These are phyloP conservation scores for Lasius fuliginosus DNA, from an alignment of 2,888 invertebrate genomes.

Conservation along the genomic window DNA sequence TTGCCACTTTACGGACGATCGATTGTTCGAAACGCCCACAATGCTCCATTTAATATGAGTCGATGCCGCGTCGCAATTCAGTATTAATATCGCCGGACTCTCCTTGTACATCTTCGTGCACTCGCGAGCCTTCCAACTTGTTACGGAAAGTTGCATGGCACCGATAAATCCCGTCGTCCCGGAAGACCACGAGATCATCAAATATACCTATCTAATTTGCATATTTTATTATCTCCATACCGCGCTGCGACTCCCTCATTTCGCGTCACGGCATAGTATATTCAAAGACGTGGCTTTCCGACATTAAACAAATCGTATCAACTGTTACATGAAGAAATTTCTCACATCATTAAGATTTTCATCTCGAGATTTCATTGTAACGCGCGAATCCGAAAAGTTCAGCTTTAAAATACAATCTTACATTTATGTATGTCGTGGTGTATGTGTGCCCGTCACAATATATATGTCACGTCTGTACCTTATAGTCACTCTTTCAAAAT, in stretches of 20 bases:
- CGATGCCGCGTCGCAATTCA: slow-evolving; percentile 53
- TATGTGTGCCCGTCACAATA: not conserved
- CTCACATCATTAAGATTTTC: not conserved
- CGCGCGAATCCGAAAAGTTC: not conserved
- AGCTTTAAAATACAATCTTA: not conserved
- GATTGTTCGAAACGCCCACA: slow-evolving; percentile 78
- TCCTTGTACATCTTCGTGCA: slow-evolving; percentile 20
- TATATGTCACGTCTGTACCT: not conserved
- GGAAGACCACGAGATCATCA: slow-evolving; percentile 37
- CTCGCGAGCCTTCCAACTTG: slow-evolving; percentile 9
- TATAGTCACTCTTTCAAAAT: slow-evolving; percentile 43
- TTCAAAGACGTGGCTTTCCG: not conserved
- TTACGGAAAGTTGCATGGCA: slow-evolving; percentile 33
- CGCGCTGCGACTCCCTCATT: not conserved
- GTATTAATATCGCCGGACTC: slow-evolving; percentile 61
- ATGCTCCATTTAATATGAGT: slow-evolving; percentile 79
- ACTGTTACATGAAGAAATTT: not conserved
- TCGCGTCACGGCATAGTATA: not conserved
- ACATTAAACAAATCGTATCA: not conserved
- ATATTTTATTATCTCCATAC: slow-evolving; percentile 34
- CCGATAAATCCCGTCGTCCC: slow-evolving; percentile 40
- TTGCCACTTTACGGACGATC: slow-evolving; percentile 83
- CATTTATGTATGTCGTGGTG: not conserved
- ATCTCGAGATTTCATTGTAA: not conserved
- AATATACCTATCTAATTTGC: slow-evolving; percentile 48